Conservation (phyloP, 1,140 invertebrate genomes). For the Gerris buenoi region DNA sequence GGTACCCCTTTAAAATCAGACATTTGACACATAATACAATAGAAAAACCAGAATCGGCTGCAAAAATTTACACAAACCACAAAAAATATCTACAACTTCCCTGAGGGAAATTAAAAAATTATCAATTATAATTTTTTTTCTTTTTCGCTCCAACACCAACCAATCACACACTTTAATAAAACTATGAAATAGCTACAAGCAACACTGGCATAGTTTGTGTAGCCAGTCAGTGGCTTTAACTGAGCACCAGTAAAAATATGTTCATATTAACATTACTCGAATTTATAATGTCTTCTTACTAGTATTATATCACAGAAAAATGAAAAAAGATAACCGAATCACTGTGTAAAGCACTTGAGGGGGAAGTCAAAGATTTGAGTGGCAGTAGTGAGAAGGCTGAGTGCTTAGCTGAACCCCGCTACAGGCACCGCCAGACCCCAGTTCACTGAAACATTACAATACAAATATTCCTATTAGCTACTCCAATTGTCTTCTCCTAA, state of each 20-base stretch:
- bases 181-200: constrained; percentile 15
- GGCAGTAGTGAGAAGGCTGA: constrained; percentile 18
- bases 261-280: background rate
- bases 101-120: constrained; percentile 14
- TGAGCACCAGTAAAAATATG: constrained; percentile 24
- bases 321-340: constrained; percentile 23
- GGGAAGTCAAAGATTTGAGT: constrained; percentile 21
- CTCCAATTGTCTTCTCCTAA: too few relatives aligned
- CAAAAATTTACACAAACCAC: constrained; percentile 15
- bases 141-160: constrained; percentile 11
- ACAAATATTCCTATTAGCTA: too few relatives aligned
- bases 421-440: constrained; percentile 13
- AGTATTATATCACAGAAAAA: constrained; percentile 25
- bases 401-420: constrained; percentile 8
- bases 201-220: constrained; percentile 11
- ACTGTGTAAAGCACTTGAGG: constrained; percentile 27
- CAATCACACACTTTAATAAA: constrained; percentile 15
- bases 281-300: constrained; percentile 6
- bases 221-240: constrained; percentile 14
- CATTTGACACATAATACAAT: constrained; percentile 14
- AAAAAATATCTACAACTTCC: constrained; percentile 13
- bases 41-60: constrained; percentile 15
- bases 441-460: constrained; percentile 13
- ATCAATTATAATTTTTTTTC: constrained; percentile 15
- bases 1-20: constrained; percentile 21